Conservation (phyloP, 1,140 invertebrate genomes). For the Pollicipes pollicipes region DNA sequence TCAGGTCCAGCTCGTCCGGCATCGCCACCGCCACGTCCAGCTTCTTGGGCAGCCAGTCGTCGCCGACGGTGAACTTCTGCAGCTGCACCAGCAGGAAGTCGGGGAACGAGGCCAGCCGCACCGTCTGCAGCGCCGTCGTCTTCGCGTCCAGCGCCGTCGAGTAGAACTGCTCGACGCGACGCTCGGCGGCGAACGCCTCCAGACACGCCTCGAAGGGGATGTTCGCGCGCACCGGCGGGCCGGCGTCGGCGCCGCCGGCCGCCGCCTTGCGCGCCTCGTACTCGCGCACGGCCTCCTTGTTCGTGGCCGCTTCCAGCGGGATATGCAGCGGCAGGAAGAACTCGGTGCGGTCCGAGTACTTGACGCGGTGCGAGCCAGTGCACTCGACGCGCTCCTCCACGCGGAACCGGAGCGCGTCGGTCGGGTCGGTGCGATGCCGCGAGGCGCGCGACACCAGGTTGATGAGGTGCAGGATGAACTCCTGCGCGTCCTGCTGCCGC, state of each 20-base stretch:
- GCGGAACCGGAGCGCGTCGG: conserved; percentile 35
- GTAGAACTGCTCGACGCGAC: conserved; percentile 67
- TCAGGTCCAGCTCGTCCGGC: conserved; percentile 66
- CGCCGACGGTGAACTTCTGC: conserved; percentile 78
- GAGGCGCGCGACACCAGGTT: conserved; percentile 53
- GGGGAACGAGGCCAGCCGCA: conserved; percentile 17
- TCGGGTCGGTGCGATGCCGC: not conserved
- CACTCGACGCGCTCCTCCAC: conserved; percentile 86
- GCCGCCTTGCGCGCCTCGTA: conserved; percentile 50
- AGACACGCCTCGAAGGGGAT: conserved; percentile 71
- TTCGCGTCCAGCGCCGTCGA: conserved; percentile 70
- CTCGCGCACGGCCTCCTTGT: conserved; percentile 47
- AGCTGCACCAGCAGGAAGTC: conserved; percentile 80
- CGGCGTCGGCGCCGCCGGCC: conserved; percentile 30
- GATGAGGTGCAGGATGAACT: conserved; percentile 86
- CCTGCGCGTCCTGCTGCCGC: conserved; percentile 93
- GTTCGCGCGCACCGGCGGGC: conserved; percentile 46
- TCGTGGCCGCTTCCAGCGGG: conserved; percentile 56
- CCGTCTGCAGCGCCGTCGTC: conserved; percentile 46
- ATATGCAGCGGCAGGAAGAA: conserved; percentile 66
- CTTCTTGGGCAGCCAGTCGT: conserved; percentile 84
- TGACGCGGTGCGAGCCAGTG: conserved; percentile 49
- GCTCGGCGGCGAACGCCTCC: conserved; percentile 59
- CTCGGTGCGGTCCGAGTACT: conserved; percentile 63
- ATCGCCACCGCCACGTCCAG: conserved; percentile 84